Evolutionary conservation across 1,140 invertebrate genomes (phyloP), one percentile per base, ranked within the genome.

Genomic region (Monomorium pharaonis): DNA sequence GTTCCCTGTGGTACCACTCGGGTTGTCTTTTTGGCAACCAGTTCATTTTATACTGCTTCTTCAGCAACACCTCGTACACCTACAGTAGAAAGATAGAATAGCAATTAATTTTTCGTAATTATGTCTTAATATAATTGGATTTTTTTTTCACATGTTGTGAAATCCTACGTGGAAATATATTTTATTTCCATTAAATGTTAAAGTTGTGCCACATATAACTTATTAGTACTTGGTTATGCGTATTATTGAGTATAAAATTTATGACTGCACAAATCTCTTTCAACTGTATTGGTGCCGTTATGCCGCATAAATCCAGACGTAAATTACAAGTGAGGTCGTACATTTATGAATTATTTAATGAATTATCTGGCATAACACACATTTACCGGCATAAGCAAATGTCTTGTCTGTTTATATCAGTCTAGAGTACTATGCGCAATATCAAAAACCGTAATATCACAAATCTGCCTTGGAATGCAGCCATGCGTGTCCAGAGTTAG

Each of bases 21-120:
- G 94, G 89, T 60, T 95, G 94, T 30, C 94, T 93, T 63, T 94
- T 90, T 7, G 95, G 95, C 42, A 95, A 91, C 95, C 95, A 95
- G 56, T 91, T 92, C 91, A 95, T 90, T 9, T 91, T 92, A 77
- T 94, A 94, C 81, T 94, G 93, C 77, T 44, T 33, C 2, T 60
- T 62, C 69, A 93, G 94, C 83, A 95, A 87, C 87, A 92, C 92
- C 91, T 94, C 94, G 89, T 93, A 93, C 86, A 95, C 94, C 94
- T 95, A 90, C 72, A 62, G 84, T 87, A 33, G 72, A 92, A 91
- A 92, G 80, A 78, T 18, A 85, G 92, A 84, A 91, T 74, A 86
- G 84, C 92, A 85, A 92, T 93, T 93, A 86, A 75, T 90, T 67
- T 89, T 69, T 58, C 51, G 44, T 49, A 44, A 74, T 69, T 58